Percentiles rank a stretch among this genome's conserved stretches.
Evolutionary conservation across 2,113 vertebrate species (phyloP).

Genomic region (Scytalopus superciliaris): DNA sequence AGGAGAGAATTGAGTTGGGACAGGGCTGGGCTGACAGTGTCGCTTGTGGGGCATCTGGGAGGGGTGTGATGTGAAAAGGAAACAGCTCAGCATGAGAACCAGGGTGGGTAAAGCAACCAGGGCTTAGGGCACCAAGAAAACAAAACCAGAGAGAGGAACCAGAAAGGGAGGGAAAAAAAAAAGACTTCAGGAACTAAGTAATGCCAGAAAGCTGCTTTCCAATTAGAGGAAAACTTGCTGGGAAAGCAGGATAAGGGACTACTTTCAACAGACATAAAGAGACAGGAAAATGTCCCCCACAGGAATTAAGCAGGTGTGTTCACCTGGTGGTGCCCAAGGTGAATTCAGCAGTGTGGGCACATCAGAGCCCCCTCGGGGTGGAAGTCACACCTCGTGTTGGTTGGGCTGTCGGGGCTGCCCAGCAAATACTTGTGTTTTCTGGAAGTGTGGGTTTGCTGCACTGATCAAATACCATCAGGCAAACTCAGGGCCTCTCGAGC

Average conservation of each 20-base stretch:
- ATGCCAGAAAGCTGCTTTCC: neutral
- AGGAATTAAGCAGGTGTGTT: neutral
- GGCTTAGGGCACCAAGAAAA: neutral
- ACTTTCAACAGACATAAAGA: neutral
- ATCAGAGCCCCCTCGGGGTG: neutral
- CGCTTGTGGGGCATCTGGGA: neutral
- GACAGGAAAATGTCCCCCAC: neutral
- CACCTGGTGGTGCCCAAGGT: neutral
- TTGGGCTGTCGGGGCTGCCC: neutral
- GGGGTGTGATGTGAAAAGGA: conserved; percentile 42
- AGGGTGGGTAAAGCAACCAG: conserved; percentile 1
- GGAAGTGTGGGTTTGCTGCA: neutral
- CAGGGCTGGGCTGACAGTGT: conserved; percentile 1
- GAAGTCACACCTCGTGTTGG: neutral
- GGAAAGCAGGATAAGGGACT: conserved; percentile 19
- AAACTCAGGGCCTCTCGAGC: neutral
- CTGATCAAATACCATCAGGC: neutral
- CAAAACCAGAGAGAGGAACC: neutral
- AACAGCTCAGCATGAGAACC: conserved; percentile 39
- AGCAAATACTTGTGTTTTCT: neutral
- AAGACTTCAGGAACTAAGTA: neutral
- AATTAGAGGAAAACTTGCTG: conserved; percentile 16
- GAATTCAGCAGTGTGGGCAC: neutral
- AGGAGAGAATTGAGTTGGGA: neutral
- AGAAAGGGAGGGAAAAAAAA: conserved; percentile 2